These are phyloP conservation scores for Pimpla rufipes DNA, from an alignment of 2,888 invertebrate species.

Conservation along the genomic window DNA sequence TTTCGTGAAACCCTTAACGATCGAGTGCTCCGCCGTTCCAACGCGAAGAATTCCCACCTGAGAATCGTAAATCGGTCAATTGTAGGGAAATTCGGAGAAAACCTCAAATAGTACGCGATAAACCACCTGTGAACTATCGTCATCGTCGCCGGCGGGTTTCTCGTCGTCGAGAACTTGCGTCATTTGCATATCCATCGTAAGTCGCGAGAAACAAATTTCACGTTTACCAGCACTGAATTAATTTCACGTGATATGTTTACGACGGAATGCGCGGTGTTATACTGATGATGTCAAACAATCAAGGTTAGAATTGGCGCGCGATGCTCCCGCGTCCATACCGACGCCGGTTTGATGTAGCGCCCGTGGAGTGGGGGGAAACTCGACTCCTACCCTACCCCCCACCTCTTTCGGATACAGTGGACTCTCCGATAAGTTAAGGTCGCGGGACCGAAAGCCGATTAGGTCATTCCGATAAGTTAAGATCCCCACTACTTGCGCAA, in stretches of 20 bases:
- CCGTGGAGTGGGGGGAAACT: neutral
- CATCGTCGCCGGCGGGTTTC: neutral
- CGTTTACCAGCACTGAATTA: neutral
- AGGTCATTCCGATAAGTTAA: too few relatives aligned
- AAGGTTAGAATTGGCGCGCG: slow-evolving; percentile 27
- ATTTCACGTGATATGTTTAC: neutral
- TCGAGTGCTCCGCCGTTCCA: slow-evolving; percentile 55
- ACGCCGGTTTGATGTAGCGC: neutral
- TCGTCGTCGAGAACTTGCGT: slow-evolving; percentile 52
- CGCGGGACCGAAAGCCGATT: too few relatives aligned
- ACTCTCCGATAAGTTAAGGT: too few relatives aligned
- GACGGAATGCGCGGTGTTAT: neutral
- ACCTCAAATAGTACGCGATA: neutral
- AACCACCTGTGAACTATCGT: slow-evolving; percentile 24
- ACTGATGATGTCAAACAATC: neutral
- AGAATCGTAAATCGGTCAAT: neutral
- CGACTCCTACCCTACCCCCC: neutral
- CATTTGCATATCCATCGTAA: slow-evolving; percentile 4
- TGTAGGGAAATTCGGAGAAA: neutral
- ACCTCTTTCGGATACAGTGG: too few relatives aligned
- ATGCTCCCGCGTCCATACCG: neutral
- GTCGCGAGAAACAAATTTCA: neutral
- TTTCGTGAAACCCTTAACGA: slow-evolving; percentile 71
- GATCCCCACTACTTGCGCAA: too few relatives aligned
- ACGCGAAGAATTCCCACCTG: slow-evolving; percentile 71